Conservation (phyloP, 2,797 vertebrate species). For the Australoheros facetus region DNA sequence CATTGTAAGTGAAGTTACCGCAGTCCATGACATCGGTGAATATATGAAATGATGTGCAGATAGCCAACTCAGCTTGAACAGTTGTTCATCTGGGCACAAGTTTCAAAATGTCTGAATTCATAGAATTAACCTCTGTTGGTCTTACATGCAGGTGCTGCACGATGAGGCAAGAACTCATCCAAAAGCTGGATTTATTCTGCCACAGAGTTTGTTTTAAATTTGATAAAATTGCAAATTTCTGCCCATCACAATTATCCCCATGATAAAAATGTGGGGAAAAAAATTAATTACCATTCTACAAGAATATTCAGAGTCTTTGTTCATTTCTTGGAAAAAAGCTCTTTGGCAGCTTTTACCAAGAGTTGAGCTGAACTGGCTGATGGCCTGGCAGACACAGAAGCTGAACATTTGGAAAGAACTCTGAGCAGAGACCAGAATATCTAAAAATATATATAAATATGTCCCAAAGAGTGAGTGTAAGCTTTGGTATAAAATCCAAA, state of each 20-base stretch:
- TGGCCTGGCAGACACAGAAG: not conserved
- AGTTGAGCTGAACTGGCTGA: too few relatives aligned
- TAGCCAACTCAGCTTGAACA: not conserved
- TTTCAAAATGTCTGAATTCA: not conserved
- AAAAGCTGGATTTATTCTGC: too few relatives aligned
- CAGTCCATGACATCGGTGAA: too few relatives aligned
- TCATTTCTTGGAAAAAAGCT: rapidly evolving
- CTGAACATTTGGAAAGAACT: not conserved
- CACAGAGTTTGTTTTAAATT: not conserved
- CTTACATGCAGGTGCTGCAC: not conserved
- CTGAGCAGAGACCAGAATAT: not conserved
- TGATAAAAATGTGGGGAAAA: not conserved
- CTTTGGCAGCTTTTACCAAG: not conserved
- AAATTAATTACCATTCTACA: too few relatives aligned
- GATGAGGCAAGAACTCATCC: too few relatives aligned
- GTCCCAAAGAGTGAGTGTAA: not conserved
- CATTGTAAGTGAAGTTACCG: not conserved
- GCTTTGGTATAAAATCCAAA: not conserved
- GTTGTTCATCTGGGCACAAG: not conserved
- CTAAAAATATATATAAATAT: too few relatives aligned
- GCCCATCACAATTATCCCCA: not conserved
- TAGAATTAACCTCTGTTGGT: not conserved
- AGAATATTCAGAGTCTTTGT: not conserved
- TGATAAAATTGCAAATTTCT: not conserved
- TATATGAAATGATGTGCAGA: not conserved